Base-by-base conservation (phyloP, 2,113 vertebrate species). In the Empidonax alnorum region DNA sequence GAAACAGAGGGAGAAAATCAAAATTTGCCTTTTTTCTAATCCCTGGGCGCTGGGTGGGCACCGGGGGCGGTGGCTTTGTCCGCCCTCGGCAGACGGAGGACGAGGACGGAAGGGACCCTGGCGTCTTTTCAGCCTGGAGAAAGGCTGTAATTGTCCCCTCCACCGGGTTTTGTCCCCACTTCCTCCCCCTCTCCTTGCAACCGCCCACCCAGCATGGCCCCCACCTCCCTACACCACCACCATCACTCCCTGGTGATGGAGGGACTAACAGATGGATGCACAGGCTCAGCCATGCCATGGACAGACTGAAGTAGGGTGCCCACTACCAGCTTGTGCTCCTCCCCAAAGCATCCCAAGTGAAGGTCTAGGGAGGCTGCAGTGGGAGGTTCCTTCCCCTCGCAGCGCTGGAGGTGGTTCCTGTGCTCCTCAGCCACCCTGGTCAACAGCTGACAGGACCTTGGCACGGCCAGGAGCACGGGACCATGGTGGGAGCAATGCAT, bases 1-100 rank as follows among this genome's bases (percentile, higher is more conserved):
- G 59, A 96, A 90, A 96, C 95, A 93, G 96, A 96, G 89, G 79
- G 28, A 86, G 56, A 96, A 88, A 85, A 92, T 79, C 87, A 90
- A 94, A 93, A 90, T 94, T 96, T 21, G 1, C 55, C 35, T 81
- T 92, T 88, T 87, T 84, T 61, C 90, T 96, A 94, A 94, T 93
- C 90, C 91, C 90, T 69, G 93, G 96, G 93, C 14, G 3, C 69
- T 86, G 95, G 93, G 92, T 94, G 95, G 95, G 93, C 95, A 94
- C 85, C 4, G 4, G 89, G 68, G 85, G 68, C 4, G 4, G 78
- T 15, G 41, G 88, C 90, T 95, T 96, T 96, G 96, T 97, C 85
- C 1, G 12, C 92, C 84, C 6, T 0, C 68, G 92, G 83, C 85
- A 93, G 93, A 91, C 75, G 3, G 75, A 93, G 82, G 63, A 94